Evolutionary conservation across 2,888 invertebrate genomes (phyloP), one percentile per base, ranked within the genome.

Genomic region (Phyllotreta striolata): DNA sequence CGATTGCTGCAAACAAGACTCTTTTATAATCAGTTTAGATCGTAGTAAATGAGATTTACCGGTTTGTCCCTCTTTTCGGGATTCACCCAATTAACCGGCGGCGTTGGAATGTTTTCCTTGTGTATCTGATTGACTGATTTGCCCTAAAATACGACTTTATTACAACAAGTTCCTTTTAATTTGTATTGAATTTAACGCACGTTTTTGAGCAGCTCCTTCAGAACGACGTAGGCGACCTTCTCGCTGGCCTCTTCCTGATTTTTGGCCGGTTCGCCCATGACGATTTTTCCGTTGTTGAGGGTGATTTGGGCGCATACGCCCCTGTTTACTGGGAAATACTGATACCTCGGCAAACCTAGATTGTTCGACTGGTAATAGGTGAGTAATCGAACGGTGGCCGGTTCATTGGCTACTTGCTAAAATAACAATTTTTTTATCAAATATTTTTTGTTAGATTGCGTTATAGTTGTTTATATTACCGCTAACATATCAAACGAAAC

Each of bases 171-270:
- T 24, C 24, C 24, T 24, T 24, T 24, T 24, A 24, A 24, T 4
- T 24, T 3, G 24, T 24, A 24, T n/a, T n/a, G n/a, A 24, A 24
- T n/a, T 43, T 5, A 14, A 12, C 43, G 65, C 63, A 72, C 72
- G 56, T 71, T 71, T 62, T 69, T 71, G 55, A 72, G 64, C 49
- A 79, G 66, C n/a, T 70, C 59, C 14, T 72, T 61, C 14, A 83
- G 69, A 9, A 76, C 81, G 62, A 79, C 77, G 12, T 74, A 75
- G 0, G 85, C 84, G 1, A 80, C 83, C 66, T 75, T 81, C 68
- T 84, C 84, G 4, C 82, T 81, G 1, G 85, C 87, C 66, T 83
- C 81, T 55, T 83, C 83, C 59, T 81, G 80, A 34, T 77, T 81
- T 3, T 70, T 54, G n/a, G 82, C 82, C 37, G 80, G 76, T 4